Evolutionary conservation across 2,797 vertebrate genomes (phyloP).

Genomic region (Sebastes kiyomatsui): DNA sequence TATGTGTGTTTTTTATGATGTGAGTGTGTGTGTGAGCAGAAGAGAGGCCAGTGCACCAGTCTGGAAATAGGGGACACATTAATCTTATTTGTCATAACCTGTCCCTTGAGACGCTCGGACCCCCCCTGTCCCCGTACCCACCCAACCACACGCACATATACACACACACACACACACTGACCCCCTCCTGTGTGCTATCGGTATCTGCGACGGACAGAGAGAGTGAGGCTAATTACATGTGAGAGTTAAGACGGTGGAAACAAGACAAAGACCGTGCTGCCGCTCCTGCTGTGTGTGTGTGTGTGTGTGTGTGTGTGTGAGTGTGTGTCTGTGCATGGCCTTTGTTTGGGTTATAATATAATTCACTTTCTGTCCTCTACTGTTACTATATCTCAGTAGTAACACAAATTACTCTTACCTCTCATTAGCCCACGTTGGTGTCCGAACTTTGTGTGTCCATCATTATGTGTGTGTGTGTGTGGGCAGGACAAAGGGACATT

Average conservation of each 20-base stretch:
- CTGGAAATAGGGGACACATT: conserved; percentile 86
- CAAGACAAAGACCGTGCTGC: conserved; percentile 76
- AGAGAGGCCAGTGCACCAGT: conserved; percentile 77
- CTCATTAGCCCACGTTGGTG: conserved; percentile 40
- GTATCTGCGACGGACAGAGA: conserved; percentile 75
- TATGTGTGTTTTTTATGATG: conserved; percentile 70
- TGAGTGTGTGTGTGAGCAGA: conserved; percentile 29
- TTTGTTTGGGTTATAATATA: conserved; percentile 61
- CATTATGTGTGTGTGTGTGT: conserved; percentile 40
- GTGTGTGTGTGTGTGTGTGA: conserved; percentile 16
- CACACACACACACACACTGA: conserved; percentile 39
- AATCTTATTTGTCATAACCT: conserved; percentile 89
- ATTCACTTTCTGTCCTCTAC: conserved; percentile 58
- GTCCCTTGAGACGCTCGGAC: conserved; percentile 77
- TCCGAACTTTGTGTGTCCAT: conserved; percentile 49
- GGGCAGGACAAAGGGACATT: conserved; percentile 59
- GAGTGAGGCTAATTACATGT: conserved; percentile 85
- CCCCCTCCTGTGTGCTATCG: conserved; percentile 76
- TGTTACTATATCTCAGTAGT: conserved; percentile 45
- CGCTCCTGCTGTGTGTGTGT: conserved; percentile 17
- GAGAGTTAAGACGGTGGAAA: conserved; percentile 82
- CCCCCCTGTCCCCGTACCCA: conserved; percentile 44
- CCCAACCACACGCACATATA: conserved; percentile 8
- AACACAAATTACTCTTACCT: conserved; percentile 60
- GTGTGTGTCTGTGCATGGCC: neutral